Evolutionary conservation across 2,797 vertebrate species (phyloP).

Genomic region (Anisognathus igniventris): DNA sequence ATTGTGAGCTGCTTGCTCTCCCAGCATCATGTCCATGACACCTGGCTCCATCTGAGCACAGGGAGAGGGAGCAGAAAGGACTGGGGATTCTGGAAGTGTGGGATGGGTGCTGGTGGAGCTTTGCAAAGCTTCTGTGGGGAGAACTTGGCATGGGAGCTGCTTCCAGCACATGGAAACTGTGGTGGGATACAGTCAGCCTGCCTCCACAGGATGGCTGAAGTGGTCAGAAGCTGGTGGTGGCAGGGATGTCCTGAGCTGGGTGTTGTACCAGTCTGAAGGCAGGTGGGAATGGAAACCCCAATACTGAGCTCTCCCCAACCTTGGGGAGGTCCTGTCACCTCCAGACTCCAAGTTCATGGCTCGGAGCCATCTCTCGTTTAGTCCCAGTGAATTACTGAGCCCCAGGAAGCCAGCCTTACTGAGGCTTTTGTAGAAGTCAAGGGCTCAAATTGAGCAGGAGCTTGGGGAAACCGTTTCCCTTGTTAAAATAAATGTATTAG

Average conservation of each 20-base stretch:
- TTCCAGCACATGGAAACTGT: background rate
- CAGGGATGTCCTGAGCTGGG: background rate
- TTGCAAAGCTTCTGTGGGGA: background rate
- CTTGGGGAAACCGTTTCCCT: conserved; percentile 62
- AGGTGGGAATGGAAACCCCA: background rate
- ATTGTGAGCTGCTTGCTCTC: rapidly evolving
- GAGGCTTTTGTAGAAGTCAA: conserved; percentile 42
- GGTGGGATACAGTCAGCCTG: background rate
- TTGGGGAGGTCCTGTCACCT: conserved; percentile 12
- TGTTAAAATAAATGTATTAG: conserved; percentile 72
- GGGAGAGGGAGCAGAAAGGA: background rate
- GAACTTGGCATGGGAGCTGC: background rate
- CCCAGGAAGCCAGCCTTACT: conserved; percentile 53
- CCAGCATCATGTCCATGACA: background rate
- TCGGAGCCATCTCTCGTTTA: conserved; percentile 57
- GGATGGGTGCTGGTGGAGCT: background rate
- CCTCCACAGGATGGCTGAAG: background rate
- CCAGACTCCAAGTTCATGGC: conserved; percentile 31
- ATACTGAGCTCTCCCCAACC: background rate
- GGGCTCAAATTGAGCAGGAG: conserved; percentile 62
- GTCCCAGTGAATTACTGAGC: conserved; percentile 49
- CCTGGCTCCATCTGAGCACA: rapidly evolving
- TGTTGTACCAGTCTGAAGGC: background rate
- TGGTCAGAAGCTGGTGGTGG: background rate
- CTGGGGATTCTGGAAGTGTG: rapidly evolving